Percentiles rank a stretch among this genome's conserved stretches.
phyloP scores from a whole-genome alignment of 2,888 invertebrate species.

The Acleris cristana region DNA sequence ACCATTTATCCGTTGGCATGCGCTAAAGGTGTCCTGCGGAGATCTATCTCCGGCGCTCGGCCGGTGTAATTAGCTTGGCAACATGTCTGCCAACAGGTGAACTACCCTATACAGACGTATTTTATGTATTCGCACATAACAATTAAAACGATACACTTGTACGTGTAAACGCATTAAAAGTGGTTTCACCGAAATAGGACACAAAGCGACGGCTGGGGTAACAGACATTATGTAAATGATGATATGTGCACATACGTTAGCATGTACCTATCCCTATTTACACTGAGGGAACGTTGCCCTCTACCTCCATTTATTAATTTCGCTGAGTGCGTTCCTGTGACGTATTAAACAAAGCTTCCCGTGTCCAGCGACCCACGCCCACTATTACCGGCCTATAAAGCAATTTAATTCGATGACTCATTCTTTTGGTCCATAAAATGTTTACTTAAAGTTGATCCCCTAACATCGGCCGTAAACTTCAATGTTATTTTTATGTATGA shows the following conservation, averaged over 20 bases:
- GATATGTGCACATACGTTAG: constrained; percentile 4
- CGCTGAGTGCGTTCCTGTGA: constrained; percentile 77
- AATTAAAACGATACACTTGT: constrained; percentile 8
- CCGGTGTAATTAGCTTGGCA: constrained; percentile 65
- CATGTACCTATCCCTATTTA: constrained; percentile 30
- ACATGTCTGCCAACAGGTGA: constrained; percentile 66
- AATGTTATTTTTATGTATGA: constrained; percentile 8
- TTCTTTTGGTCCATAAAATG: constrained; percentile 60
- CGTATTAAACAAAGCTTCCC: constrained; percentile 78
- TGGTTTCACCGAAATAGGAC: not conserved
- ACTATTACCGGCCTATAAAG: constrained; percentile 66
- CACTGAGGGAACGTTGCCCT: constrained; percentile 31
- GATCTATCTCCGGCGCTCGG: constrained; percentile 66
- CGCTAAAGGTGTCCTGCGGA: constrained; percentile 63
- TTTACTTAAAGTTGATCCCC: constrained; percentile 37
- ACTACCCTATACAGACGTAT: constrained; percentile 56
- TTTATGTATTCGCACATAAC: constrained; percentile 37
- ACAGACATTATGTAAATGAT: not conserved
- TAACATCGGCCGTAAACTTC: constrained; percentile 10
- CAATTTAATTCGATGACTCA: constrained; percentile 77
- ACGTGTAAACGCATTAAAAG: not conserved
- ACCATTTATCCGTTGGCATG: constrained; percentile 51
- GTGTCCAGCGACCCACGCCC: constrained; percentile 72
- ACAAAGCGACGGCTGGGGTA: not conserved
- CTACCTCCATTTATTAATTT: constrained; percentile 69